Evolutionary conservation across 2,888 invertebrate genomes (phyloP).

Genomic region (Caenorhabditis becei): DNA sequence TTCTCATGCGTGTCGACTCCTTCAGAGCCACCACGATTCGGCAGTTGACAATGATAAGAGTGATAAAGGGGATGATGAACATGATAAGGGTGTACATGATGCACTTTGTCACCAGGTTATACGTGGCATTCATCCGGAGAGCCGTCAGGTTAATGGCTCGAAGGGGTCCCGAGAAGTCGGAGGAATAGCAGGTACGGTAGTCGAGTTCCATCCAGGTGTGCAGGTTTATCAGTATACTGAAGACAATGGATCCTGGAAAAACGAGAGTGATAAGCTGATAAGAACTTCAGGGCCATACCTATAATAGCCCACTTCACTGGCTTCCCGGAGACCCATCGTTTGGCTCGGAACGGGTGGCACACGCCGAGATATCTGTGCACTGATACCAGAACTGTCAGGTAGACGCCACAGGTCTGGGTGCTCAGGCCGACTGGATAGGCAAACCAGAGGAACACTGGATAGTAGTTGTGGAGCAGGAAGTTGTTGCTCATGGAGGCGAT

Average conservation of each 20-base stretch:
- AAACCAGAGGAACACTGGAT: constrained; percentile 78
- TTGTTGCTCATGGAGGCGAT: constrained; percentile 76
- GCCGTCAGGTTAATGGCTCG: constrained; percentile 70
- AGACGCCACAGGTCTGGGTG: constrained; percentile 80
- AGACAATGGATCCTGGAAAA: constrained; percentile 72
- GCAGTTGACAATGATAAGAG: constrained; percentile 79
- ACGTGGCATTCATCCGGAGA: constrained; percentile 61
- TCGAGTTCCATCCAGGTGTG: constrained; percentile 79
- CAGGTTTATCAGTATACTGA: constrained; percentile 78
- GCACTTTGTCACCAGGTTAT: constrained; percentile 66
- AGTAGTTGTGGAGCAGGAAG: constrained; percentile 72
- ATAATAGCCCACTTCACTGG: constrained; percentile 73
- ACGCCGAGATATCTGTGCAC: constrained; percentile 75
- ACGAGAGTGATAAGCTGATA: background rate
- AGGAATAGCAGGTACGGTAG: constrained; percentile 72
- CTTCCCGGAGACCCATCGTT: constrained; percentile 78
- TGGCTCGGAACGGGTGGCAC: constrained; percentile 77
- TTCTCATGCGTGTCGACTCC: constrained; percentile 73
- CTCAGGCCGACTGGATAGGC: constrained; percentile 80
- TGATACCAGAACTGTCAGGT: constrained; percentile 79
- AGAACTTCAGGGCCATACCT: constrained; percentile 15
- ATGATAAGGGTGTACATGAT: constrained; percentile 77
- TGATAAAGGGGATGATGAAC: constrained; percentile 79
- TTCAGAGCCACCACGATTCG: constrained; percentile 77
- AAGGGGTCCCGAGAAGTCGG: constrained; percentile 67